Evolutionary conservation across 2,797 vertebrate species (phyloP).

Genomic region (Tangara arthus): DNA sequence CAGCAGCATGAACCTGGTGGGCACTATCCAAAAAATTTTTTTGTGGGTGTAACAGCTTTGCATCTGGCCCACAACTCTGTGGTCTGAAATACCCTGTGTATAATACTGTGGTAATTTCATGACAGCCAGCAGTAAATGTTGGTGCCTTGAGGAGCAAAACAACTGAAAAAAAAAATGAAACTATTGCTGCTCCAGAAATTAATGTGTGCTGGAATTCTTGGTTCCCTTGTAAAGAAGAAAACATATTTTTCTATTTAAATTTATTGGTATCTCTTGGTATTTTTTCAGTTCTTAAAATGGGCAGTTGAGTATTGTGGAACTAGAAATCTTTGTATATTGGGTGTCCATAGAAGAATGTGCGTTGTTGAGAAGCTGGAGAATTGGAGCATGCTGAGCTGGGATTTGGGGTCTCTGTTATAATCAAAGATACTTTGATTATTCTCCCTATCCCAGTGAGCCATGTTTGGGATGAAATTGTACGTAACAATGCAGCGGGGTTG

Average conservation of each 20-base stretch:
- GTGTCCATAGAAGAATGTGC: neutral
- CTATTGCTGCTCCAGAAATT: neutral
- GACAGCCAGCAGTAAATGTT: neutral
- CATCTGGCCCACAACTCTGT: neutral
- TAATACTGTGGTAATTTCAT: neutral
- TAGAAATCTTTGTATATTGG: neutral
- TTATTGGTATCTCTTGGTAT: neutral
- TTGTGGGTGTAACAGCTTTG: neutral
- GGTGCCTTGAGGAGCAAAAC: neutral
- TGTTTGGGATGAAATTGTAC: neutral
- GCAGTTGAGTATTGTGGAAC: neutral
- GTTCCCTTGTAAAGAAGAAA: neutral
- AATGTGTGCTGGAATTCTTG: neutral
- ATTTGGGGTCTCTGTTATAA: conserved; percentile 1
- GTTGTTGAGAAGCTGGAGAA: neutral
- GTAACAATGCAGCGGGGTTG: neutral
- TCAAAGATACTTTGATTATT: conserved; percentile 2
- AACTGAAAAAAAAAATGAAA: neutral
- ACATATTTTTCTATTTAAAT: neutral
- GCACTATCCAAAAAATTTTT: neutral
- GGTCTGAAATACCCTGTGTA: neutral
- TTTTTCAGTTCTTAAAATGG: neutral
- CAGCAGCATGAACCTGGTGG: neutral
- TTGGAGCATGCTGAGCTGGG: neutral
- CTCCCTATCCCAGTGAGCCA: neutral